Base-by-base conservation (phyloP, 2,888 invertebrate genomes). In the Drepanosiphum platanoidis region DNA sequence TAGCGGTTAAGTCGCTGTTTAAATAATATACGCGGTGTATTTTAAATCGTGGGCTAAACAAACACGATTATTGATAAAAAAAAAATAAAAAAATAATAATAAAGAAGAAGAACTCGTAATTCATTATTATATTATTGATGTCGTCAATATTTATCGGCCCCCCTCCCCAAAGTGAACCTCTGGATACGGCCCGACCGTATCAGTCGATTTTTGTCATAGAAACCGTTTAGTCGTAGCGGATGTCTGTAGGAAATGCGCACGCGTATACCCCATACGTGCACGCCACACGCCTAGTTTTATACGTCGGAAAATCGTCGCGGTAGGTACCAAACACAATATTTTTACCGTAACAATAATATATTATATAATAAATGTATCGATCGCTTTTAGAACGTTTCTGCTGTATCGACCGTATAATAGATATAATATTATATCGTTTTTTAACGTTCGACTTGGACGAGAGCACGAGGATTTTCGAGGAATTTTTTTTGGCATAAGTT, bases 321-420 rank as follows among this genome's bases (percentile, higher is more conserved):
- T 46, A 79, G 32, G 42, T 79, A 77, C 34, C 15, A 27, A 15
- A 27, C 18, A 61, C 15, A n/a, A 36, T 58, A 58, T n/a, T n/a
- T n/a, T n/a, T 0, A 58, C 30, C 13, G n/a, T 68, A 34, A n/a
- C n/a, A n/a, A 68, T 46, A 46, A 4, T 39, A 39, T 39, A 42
- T 42, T 18, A 68, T 34, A 39, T 27, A 71, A n/a, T 71, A 27
- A 27, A 27, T 32, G 8, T 64, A 64, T 52, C 22, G 22, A 52
- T 52, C 18, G 13, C n/a, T 42, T 58, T n/a, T 52, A 52, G 52
- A 75, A 58, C 52, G 52, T 52, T 75, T 75, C 52, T 58, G n/a
- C 34, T n/a, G 4, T 52, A 52, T 22, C 22, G 13, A 52, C 22
- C 34, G 30, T 11, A 46, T 74, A 46, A 11, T 42, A 42, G 1